Evolutionary conservation across 2,888 invertebrate species (phyloP), one percentile per base, ranked within the genome.

Genomic region (Hylaea fasciaria): DNA sequence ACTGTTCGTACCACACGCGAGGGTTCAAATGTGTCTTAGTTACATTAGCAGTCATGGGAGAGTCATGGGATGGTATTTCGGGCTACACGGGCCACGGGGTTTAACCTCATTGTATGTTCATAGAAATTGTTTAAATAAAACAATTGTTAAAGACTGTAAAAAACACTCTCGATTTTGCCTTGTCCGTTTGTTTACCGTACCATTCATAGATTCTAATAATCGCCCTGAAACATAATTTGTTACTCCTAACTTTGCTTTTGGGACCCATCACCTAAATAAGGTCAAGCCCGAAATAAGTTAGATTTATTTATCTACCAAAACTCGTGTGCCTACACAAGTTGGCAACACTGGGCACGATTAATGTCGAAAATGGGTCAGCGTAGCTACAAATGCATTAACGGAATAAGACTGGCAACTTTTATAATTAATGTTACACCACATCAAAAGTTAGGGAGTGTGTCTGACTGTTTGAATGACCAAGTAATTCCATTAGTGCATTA

Each of bases 391-490:
- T 77, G 83, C 80, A 81, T 81, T 83, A 81, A 73, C 74, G 74
- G 76, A 81, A 82, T 82, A 82, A 81, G 77, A 78, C 73, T 76
- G 68, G 63, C 74, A 81, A 82, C 76, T 80, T 83, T 81, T 73
- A 74, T 81, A 84, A 85, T 85, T 82, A 84, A 85, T 79, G 77
- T 77, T 76, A 83, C 73, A 80, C 78, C 82, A 80, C 76, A 64
- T 56, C 64, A 62, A 65, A 68, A 70, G 56, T 59, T 32, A 62
- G 48, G 69, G 73, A 77, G 77, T 77, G 76, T 13, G 14, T 7
- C 9, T 78, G 68, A 70, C 64, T 58, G 41, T 37, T 47, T 43
- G 44, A 28, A 13, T 1, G 43, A 3, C 3, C 10, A 14, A 50
- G 0, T 28, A n/a, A n/a, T 17, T 39, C 12, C 39, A 12, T 1